Evolutionary conservation across 2,888 invertebrate genomes (phyloP).

Genomic region (Myathropa florea): DNA sequence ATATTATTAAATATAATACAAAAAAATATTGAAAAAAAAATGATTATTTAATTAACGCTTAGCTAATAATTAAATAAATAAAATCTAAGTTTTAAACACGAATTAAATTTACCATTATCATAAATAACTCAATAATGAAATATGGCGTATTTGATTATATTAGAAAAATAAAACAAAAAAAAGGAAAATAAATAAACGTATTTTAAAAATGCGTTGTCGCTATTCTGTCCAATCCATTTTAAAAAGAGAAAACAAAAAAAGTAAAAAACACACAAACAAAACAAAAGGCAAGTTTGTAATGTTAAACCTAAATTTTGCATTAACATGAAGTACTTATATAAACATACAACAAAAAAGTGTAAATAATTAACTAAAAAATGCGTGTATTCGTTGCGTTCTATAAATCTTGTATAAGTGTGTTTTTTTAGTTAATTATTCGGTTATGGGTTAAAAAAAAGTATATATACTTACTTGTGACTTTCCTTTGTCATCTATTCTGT

Average conservation of each 20-base stretch:
- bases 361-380: constrained; percentile 59
- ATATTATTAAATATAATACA: constrained; percentile 67
- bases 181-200: constrained; percentile 63
- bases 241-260: constrained; percentile 37
- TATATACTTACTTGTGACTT: constrained; percentile 8
- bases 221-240: constrained; percentile 73
- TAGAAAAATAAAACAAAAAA: constrained; percentile 20
- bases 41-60: constrained; percentile 66
- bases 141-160: constrained; percentile 58
- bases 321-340: constrained; percentile 40
- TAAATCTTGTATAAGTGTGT: background rate
- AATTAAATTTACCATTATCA: constrained; percentile 57
- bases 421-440: constrained; percentile 32
- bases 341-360: constrained; percentile 52
- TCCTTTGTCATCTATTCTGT: constrained; percentile 36
- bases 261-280: background rate
- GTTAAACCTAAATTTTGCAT: constrained; percentile 48
- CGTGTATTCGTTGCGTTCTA: constrained; percentile 46
- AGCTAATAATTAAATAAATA: constrained; percentile 63
- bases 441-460: constrained; percentile 45
- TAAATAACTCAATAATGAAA: constrained; percentile 37
- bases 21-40: constrained; percentile 34
- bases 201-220: constrained; percentile 73
- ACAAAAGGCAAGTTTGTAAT: constrained; percentile 44
- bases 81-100: constrained; percentile 62